Conservation (phyloP, 2,113 vertebrate species). For the Rana temporaria region DNA sequence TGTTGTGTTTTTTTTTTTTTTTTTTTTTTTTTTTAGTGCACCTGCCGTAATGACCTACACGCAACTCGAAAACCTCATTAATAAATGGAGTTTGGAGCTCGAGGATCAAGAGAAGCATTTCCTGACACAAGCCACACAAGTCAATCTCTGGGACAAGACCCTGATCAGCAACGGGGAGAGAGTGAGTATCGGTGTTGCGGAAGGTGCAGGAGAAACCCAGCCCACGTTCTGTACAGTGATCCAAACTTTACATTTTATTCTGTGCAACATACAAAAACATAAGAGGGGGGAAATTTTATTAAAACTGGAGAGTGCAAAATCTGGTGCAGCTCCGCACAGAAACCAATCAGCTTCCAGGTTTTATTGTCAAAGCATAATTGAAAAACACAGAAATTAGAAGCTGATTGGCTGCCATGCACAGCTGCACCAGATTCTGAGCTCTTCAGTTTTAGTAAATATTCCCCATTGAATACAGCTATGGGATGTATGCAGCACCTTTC, state of each 20-base stretch:
- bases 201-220: not conserved
- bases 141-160: slow-evolving; percentile 93
- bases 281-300: too few species aligned
- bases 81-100: slow-evolving; percentile 97
- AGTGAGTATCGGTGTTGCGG: slow-evolving; percentile 58
- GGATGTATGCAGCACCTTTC: too few species aligned
- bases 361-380: too few species aligned
- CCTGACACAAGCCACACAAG: slow-evolving; percentile 93
- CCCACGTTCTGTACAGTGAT: too few species aligned
- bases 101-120: slow-evolving; percentile 97
- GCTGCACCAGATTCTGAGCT: too few species aligned
- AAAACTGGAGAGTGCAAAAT: too few species aligned
- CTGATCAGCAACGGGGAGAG: slow-evolving; percentile 94
- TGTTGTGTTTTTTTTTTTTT: not conserved
- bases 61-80: slow-evolving; percentile 93
- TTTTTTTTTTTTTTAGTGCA: not conserved
- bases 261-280: not conserved
- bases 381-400: too few species aligned
- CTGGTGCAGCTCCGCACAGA: too few species aligned
- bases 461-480: too few species aligned
- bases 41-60: slow-evolving; percentile 89
- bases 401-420: too few species aligned
- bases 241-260: not conserved
- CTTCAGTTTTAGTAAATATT: too few species aligned
- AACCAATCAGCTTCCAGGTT: too few species aligned